phyloP scores from a whole-genome alignment of 2,888 invertebrate genomes.

The Eubasilissa splendida region DNA sequence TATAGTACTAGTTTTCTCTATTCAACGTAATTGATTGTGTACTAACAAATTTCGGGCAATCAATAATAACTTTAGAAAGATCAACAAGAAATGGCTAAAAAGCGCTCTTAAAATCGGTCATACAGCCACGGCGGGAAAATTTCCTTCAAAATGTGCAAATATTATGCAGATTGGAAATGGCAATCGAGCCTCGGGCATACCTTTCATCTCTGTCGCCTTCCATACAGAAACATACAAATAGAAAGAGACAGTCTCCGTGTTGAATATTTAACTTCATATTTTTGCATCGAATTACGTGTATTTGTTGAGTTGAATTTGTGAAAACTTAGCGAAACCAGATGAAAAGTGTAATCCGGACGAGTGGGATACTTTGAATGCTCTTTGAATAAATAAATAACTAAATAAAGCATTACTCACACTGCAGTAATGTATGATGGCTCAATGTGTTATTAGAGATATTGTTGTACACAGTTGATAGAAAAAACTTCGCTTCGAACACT shows the following conservation, averaged over 20 bases:
- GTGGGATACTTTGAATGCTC: constrained; percentile 6
- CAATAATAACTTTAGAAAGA: not conserved
- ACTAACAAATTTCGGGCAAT: not conserved
- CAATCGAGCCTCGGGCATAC: constrained; percentile 33
- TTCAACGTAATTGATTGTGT: too few species aligned
- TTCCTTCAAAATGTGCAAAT: constrained; percentile 47
- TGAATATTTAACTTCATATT: constrained; percentile 42
- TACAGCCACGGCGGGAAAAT: constrained; percentile 7
- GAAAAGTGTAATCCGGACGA: constrained; percentile 1
- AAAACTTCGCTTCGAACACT: too few species aligned
- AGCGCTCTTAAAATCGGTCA: constrained; percentile 9
- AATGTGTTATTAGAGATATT: too few species aligned
- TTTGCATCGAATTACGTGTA: constrained; percentile 31
- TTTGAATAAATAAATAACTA: constrained; percentile 22
- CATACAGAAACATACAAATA: constrained; percentile 4
- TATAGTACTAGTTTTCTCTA: too few species aligned
- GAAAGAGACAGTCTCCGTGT: constrained; percentile 26
- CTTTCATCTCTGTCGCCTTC: constrained; percentile 27
- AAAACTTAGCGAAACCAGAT: not conserved
- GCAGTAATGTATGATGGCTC: too few species aligned
- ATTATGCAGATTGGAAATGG: constrained; percentile 49
- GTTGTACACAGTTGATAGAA: too few species aligned
- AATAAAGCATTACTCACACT: too few species aligned
- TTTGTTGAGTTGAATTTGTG: not conserved
- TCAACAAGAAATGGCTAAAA: not conserved